These are phyloP conservation scores for Sus cebifrons DNA, from an alignment of 2,797 vertebrate genomes.

Conservation along the genomic window DNA sequence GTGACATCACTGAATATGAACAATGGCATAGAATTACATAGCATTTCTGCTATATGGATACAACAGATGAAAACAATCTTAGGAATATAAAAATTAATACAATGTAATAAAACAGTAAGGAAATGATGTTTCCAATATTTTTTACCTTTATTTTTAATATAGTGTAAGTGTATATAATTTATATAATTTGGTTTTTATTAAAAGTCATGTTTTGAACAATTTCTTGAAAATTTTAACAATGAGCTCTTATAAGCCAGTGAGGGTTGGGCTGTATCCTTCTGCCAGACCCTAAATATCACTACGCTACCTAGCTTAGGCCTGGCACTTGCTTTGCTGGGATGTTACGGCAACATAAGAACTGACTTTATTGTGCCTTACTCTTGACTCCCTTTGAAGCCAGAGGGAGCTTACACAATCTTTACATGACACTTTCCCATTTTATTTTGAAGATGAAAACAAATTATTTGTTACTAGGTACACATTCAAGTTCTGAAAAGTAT, in stretches of 20 bases:
- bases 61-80: background rate
- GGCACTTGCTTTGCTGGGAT: background rate
- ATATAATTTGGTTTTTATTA: background rate
- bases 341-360: background rate
- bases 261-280: background rate
- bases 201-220: background rate
- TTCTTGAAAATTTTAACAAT: background rate
- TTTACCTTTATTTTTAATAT: background rate
- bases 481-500: background rate
- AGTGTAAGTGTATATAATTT: background rate
- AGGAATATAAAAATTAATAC: background rate
- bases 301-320: background rate
- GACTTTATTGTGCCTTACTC: background rate
- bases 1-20: background rate
- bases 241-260: background rate
- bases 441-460: conserved; percentile 12
- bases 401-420: background rate
- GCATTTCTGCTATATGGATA: background rate
- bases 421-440: background rate
- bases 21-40: rapidly evolving
- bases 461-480: background rate
- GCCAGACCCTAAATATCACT: background rate
- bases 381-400: background rate
- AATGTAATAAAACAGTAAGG: background rate
- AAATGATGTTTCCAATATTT: background rate